Percentiles rank a stretch among this genome's conserved stretches.
These are phyloP conservation scores for Athrips mouffetella DNA, from an alignment of 2,888 invertebrate species.

Conservation along the genomic window DNA sequence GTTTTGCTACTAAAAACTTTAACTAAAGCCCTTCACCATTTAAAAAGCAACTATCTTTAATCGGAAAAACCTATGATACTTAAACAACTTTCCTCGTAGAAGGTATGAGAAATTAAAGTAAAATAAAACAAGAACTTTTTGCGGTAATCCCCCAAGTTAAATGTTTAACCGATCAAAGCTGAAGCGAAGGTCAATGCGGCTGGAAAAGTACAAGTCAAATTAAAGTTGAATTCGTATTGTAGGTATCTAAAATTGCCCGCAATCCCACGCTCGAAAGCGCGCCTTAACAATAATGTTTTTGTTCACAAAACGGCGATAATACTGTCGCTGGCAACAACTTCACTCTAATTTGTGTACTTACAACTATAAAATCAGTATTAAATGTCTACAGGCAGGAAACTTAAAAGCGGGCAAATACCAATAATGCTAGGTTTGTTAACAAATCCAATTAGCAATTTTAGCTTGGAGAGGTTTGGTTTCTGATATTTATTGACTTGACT, in stretches of 20 bases:
- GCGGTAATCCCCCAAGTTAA: not conserved
- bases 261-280: constrained; percentile 68
- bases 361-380: constrained; percentile 1
- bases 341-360: not conserved
- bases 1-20: too few species aligned
- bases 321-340: not conserved
- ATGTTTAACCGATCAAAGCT: constrained; percentile 46
- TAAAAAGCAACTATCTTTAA: too few species aligned
- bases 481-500: not conserved
- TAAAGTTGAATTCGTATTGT: constrained; percentile 58
- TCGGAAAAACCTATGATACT: too few species aligned
- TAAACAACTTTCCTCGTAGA: not conserved
- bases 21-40: too few species aligned
- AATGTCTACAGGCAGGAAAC: too few species aligned
- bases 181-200: constrained; percentile 62
- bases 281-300: constrained; percentile 62
- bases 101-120: not conserved
- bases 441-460: constrained; percentile 2
- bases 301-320: constrained; percentile 24
- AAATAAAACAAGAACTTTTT: constrained; percentile 7
- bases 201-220: constrained; percentile 65
- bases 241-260: constrained; percentile 54
- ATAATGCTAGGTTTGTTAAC: constrained; percentile 3
- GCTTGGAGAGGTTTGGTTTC: too few species aligned
- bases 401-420: not conserved